Evolutionary conservation across 1,140 invertebrate genomes (phyloP).

Genomic region (Diabrotica undecimpunctata): DNA sequence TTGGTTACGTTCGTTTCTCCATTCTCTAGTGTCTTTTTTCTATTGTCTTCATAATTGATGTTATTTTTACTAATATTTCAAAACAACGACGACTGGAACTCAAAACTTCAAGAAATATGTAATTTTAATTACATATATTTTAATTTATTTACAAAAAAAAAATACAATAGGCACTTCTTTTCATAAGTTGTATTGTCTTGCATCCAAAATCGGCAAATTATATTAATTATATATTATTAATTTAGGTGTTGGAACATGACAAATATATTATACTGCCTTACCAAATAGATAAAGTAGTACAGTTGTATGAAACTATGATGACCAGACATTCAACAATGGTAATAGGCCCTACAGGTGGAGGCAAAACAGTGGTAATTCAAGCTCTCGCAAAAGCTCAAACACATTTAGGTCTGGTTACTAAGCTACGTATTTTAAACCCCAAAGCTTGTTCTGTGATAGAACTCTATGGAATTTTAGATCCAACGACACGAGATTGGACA

Average conservation of each 20-base stretch:
- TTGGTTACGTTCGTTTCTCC: no score
- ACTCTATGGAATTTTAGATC: constrained; percentile 84
- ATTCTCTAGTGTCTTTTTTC: no score
- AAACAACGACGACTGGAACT: no score
- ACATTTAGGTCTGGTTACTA: constrained; percentile 69
- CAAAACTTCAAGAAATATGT: no score
- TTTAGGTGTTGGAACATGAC: constrained; percentile 57
- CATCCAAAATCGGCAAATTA: no score
- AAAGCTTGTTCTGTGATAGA: constrained; percentile 85
- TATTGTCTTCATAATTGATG: no score
- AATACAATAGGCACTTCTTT: no score
- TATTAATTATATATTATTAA: no score
- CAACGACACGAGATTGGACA: constrained; percentile 83
- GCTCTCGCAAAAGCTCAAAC: constrained; percentile 77
- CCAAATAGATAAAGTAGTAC: constrained; percentile 72
- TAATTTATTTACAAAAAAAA: no score
- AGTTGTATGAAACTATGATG: constrained; percentile 92
- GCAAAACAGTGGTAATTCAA: constrained; percentile 83
- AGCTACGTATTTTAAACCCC: constrained; percentile 74
- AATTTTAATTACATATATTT: no score
- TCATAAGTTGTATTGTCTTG: no score
- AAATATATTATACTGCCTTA: constrained; percentile 70
- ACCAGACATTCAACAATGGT: constrained; percentile 88
- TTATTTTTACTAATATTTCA: no score
- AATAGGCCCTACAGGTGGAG: constrained; percentile 86